Conservation (phyloP, 2,888 invertebrate species). For the Drosophila helvetica region DNA sequence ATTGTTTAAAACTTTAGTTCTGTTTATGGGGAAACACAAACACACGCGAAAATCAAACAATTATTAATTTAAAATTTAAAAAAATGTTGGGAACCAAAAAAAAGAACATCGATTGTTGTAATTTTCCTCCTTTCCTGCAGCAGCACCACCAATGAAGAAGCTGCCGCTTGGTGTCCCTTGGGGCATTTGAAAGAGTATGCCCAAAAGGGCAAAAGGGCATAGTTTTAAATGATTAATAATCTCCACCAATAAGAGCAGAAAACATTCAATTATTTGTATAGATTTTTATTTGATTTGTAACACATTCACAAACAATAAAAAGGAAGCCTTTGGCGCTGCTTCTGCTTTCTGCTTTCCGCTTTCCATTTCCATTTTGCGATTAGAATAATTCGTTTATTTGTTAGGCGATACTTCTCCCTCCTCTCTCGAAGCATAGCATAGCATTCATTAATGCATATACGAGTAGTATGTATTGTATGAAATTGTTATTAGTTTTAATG, state of each 20-base stretch:
- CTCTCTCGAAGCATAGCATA: conserved; percentile 12
- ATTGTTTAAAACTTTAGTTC: conserved; percentile 37
- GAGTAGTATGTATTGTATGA: conserved; percentile 17
- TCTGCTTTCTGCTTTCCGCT: conserved; percentile 25
- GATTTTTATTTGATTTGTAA: conserved; percentile 65
- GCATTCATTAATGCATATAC: conserved; percentile 28
- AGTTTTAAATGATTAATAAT: conserved; percentile 9
- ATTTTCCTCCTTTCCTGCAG: neutral
- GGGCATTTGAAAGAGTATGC: neutral
- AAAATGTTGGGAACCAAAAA: neutral
- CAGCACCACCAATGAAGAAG: too few species aligned
- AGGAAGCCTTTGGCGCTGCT: conserved; percentile 77
- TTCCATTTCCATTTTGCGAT: conserved; percentile 40
- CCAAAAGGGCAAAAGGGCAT: neutral
- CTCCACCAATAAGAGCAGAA: neutral
- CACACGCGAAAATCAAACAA: neutral
- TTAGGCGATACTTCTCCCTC: conserved; percentile 5
- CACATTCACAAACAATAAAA: conserved; percentile 60
- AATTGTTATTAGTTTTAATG: conserved; percentile 25
- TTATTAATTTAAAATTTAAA: neutral
- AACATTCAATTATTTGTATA: conserved; percentile 19
- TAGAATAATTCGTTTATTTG: conserved; percentile 41
- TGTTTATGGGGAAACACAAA: neutral
- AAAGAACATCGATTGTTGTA: neutral
- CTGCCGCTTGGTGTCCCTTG: neutral